Evolutionary conservation across 2,797 vertebrate species (phyloP).

Genomic region (Brotula barbata): DNA sequence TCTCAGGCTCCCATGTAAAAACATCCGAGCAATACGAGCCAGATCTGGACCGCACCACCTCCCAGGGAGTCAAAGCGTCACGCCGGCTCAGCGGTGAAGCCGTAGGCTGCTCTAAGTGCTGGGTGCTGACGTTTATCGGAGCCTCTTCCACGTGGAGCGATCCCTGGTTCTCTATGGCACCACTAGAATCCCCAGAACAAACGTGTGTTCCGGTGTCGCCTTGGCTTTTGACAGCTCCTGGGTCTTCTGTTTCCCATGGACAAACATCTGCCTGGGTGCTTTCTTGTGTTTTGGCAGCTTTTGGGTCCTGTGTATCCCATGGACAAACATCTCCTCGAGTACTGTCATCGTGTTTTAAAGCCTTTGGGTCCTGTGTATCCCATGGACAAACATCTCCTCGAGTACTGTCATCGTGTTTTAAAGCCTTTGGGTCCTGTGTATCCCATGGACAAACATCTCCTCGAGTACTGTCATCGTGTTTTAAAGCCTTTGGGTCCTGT

Average conservation of each 20-base stretch:
- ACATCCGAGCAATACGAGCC: constrained; percentile 63
- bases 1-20: constrained; percentile 80
- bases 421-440: constrained; percentile 4
- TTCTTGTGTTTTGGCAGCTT: not conserved
- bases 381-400: constrained; percentile 42
- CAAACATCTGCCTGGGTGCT: constrained; percentile 1
- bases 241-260: constrained; percentile 28
- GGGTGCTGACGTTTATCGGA: constrained; percentile 19
- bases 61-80: constrained; percentile 82
- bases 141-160: constrained; percentile 13
- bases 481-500: not conserved
- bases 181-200: constrained; percentile 15
- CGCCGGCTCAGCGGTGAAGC: constrained; percentile 64
- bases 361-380: constrained; percentile 35
- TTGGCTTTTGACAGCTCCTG: not conserved
- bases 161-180: constrained; percentile 24
- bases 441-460: constrained; percentile 54
- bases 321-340: constrained; percentile 28
- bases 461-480: constrained; percentile 23
- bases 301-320: constrained; percentile 32
- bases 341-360: constrained; percentile 19
- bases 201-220: not conserved
- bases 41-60: constrained; percentile 48
- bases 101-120: constrained; percentile 51
- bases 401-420: constrained; percentile 30